Evolutionary conservation across 2,888 invertebrate species (phyloP), one percentile per base, ranked within the genome.

Genomic region (Brachypalpus laphriformis): DNA sequence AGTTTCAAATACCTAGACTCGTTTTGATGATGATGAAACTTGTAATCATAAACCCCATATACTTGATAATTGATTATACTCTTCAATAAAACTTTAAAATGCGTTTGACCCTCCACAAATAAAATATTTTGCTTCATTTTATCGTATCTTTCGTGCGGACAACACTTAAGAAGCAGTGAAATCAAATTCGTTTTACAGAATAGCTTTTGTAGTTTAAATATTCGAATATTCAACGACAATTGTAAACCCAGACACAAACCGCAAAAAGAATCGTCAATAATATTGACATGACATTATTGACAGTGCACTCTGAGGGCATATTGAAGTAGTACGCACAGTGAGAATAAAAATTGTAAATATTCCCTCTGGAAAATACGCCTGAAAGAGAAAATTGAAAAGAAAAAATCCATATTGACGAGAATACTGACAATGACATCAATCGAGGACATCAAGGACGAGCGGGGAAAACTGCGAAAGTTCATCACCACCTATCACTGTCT

Each of bases 401-500:
- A 3, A 16, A 2, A 34, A 14, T 20, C 37, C 22, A 40, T 59
- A 70, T 20, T 75, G 74, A 54, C 61, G 47, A 54, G 42, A 63
- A 65, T 78, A 61, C 2, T 68, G 45, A 42, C 40, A 25, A 72
- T 74, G 72, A 40, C 56, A 31, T 47, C 47, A 3, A 51, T 65
- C 6, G 51, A 31, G 3, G 59, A 66, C 0, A 54, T 71, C 1
- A 71, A 72, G 22, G 78, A 65, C 11, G 80, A 85, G 6, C 63
- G 80, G 8, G 57, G 54, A n/a, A 49, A 75, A 28, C 8, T 85
- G n/a, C 85, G 70, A 9, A 63, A 75, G 22, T 85, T 85, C 8
- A 70, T 85, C 0, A 45, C 56, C 70, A 28, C 71, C 0, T 85
- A 85, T 54, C 68, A 57, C 8, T 57, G 66, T 34, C 87, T 91